Conservation (phyloP, 2,797 vertebrate species). For the Phaenicophaeus curvirostris region DNA sequence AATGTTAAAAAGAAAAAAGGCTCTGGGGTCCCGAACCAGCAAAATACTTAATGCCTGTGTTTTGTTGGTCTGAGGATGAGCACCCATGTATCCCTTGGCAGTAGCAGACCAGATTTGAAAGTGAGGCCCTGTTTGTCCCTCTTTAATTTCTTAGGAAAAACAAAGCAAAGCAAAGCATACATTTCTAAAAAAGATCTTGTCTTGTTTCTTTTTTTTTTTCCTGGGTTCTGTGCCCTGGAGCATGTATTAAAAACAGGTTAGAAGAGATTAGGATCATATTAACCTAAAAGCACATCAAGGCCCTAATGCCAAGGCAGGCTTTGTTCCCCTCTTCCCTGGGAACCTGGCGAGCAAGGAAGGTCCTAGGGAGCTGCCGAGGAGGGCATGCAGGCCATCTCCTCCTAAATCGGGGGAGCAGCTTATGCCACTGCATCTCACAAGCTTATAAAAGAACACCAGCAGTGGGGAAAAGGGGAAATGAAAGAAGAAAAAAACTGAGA, state of each 20-base stretch:
- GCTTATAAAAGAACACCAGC: background rate
- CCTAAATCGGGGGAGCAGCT: background rate
- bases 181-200: conserved; percentile 35
- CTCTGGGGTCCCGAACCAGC: background rate
- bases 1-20: background rate
- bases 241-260: conserved; percentile 26
- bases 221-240: conserved; percentile 34
- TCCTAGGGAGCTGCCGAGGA: background rate
- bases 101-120: conserved; percentile 12
- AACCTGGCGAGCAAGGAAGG: fast-evolving
- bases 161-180: background rate
- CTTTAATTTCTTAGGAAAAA: conserved; percentile 1
- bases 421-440: fast-evolving
- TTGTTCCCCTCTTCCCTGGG: background rate
- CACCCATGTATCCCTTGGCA: background rate
- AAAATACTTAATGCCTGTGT: background rate
- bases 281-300: background rate
- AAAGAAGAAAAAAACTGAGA: background rate
- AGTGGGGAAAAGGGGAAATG: background rate
- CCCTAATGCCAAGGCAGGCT: background rate
- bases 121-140: conserved; percentile 14
- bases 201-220: conserved; percentile 36
- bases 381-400: background rate
- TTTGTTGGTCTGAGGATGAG: background rate
- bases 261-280: conserved; percentile 36